Evolutionary conservation across 2,113 vertebrate genomes (phyloP).

Genomic region (Ardeotis arabs): DNA sequence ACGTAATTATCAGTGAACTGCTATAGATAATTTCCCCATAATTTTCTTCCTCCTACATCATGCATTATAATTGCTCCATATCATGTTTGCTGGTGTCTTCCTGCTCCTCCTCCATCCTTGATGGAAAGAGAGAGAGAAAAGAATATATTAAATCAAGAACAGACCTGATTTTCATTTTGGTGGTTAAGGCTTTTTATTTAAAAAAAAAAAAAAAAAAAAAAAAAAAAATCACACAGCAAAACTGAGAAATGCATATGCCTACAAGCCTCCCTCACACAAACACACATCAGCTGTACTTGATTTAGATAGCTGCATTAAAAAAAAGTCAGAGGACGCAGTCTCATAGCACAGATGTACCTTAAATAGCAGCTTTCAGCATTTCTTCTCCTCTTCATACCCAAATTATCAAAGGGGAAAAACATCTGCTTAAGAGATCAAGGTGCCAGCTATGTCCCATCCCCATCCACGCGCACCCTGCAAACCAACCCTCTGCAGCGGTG

Average conservation of each 20-base stretch:
- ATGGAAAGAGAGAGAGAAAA: not conserved
- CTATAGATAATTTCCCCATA: conserved; percentile 51
- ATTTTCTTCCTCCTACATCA: conserved; percentile 61
- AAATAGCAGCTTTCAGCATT: not conserved
- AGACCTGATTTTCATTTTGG: not conserved
- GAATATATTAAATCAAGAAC: conserved; percentile 38
- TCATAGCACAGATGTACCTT: not conserved
- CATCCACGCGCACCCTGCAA: not conserved
- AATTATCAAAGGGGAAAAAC: not conserved
- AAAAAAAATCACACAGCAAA: not conserved
- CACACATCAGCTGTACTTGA: not conserved
- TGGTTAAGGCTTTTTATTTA: not conserved
- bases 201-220: not conserved
- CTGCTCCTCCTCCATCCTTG: conserved; percentile 17
- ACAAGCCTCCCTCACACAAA: not conserved
- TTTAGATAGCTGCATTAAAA: not conserved
- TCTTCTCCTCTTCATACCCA: not conserved
- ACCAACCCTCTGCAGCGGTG: not conserved
- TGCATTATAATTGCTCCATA: conserved; percentile 36
- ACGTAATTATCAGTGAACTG: conserved; percentile 24
- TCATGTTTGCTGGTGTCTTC: not conserved
- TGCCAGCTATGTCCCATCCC: not conserved
- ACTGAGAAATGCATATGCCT: not conserved
- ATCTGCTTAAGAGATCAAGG: not conserved
- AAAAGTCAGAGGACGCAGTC: not conserved